Percentiles rank a stretch among this genome's conserved stretches.
Conservation (phyloP, 2,797 vertebrate genomes). For the Kryptolebias ocellatus region DNA sequence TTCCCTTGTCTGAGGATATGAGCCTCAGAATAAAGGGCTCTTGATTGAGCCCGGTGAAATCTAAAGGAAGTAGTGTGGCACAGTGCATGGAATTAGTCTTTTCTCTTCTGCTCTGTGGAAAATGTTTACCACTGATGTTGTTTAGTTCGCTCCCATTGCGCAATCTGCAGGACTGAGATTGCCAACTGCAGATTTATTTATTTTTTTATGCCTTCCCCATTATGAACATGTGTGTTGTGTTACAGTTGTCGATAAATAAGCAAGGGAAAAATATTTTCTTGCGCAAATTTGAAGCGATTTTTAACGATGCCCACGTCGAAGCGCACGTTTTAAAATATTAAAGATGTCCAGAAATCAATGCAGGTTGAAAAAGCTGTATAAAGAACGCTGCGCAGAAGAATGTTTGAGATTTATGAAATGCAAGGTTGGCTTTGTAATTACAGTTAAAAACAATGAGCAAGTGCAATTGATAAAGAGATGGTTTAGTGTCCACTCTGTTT, state of each 20-base stretch:
- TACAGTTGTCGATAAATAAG: slow-evolving; percentile 44
- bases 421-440: too few species aligned
- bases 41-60: slow-evolving; percentile 71
- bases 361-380: too few species aligned
- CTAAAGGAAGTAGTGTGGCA: slow-evolving; percentile 38
- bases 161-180: slow-evolving; percentile 68
- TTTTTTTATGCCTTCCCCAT: slow-evolving; percentile 57
- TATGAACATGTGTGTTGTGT: slow-evolving; percentile 46
- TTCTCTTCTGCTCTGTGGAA: slow-evolving; percentile 32
- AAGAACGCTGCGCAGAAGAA: too few species aligned
- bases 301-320: background rate
- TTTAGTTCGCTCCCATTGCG: slow-evolving; percentile 62
- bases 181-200: slow-evolving; percentile 39
- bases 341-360: too few species aligned
- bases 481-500: too few species aligned
- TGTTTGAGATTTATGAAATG: too few species aligned
- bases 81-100: slow-evolving; percentile 50
- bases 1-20: slow-evolving; percentile 68
- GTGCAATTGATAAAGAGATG: too few species aligned
- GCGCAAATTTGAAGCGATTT: slow-evolving; percentile 22
- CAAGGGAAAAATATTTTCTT: slow-evolving; percentile 21
- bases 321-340: too few species aligned
- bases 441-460: too few species aligned
- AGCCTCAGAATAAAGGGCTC: slow-evolving; percentile 72
- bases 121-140: slow-evolving; percentile 70